Conservation (phyloP, 2,113 vertebrate genomes). For the Peromyscus maniculatus region DNA sequence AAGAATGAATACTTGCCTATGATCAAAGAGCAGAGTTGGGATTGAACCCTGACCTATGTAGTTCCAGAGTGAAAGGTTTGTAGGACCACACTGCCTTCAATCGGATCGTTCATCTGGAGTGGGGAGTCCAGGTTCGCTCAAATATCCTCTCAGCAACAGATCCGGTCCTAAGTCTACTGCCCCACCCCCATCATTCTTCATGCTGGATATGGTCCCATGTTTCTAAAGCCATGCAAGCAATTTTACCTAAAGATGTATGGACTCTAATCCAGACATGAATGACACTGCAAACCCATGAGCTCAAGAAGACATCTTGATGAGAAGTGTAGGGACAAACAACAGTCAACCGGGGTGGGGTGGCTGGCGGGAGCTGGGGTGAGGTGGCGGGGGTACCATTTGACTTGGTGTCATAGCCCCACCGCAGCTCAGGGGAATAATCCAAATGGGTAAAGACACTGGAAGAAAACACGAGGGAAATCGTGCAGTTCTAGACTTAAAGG, state of each 20-base stretch:
- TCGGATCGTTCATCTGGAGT: too few relatives aligned
- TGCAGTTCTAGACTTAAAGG: neutral
- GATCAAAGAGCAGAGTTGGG: neutral
- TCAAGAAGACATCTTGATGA: neutral
- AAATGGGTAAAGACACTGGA: neutral
- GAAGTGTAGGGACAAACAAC: neutral
- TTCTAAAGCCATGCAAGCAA: neutral
- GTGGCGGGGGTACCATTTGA: neutral
- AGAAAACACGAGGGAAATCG: neutral
- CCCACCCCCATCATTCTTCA: neutral
- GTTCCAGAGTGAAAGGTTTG: neutral
- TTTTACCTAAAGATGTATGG: neutral
- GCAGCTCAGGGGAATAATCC: neutral
- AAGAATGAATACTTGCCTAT: neutral
- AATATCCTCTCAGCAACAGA: neutral
- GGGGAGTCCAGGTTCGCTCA: neutral
- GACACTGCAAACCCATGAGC: neutral
- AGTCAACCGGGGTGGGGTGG: fast-evolving
- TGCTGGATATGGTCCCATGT: neutral
- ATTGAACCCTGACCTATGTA: too few relatives aligned
- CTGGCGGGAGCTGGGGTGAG: neutral
- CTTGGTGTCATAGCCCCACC: neutral
- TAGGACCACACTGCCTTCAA: neutral
- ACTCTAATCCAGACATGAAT: neutral
- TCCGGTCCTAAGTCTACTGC: neutral